Percentiles rank a stretch among this genome's conserved stretches.
These are phyloP conservation scores for Ethmia dodecea DNA, from an alignment of 2,888 invertebrate genomes.

Conservation along the genomic window DNA sequence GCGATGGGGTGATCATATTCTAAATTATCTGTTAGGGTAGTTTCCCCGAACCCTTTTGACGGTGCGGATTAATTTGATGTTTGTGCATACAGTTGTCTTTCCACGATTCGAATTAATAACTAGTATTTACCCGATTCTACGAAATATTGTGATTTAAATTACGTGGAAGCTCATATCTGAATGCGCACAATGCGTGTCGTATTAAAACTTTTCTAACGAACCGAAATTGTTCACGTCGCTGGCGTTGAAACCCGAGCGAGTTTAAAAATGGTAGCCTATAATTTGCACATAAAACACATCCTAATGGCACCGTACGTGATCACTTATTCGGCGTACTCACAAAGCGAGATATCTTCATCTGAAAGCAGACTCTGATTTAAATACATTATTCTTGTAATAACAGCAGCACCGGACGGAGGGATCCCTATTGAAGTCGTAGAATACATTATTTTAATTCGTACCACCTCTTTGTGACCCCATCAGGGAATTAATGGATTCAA, in stretches of 20 bases:
- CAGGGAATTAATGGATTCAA: conserved; percentile 75
- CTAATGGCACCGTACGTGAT: conserved; percentile 73
- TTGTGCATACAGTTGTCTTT: conserved; percentile 48
- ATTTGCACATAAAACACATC: conserved; percentile 77
- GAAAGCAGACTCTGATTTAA: conserved; percentile 74
- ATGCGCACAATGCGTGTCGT: conserved; percentile 26
- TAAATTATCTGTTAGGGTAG: conserved; percentile 70
- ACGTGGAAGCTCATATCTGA: conserved; percentile 13
- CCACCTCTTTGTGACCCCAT: conserved; percentile 76
- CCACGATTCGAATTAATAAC: conserved; percentile 57
- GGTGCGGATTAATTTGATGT: conserved; percentile 64
- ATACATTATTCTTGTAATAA: conserved; percentile 77
- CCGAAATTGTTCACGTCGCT: conserved; percentile 50
- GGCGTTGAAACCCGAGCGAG: conserved; percentile 46
- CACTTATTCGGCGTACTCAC: conserved; percentile 67
- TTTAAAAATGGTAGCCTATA: conserved; percentile 73
- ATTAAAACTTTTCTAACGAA: conserved; percentile 68
- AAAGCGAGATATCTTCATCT: conserved; percentile 71
- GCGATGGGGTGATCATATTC: conserved; percentile 69
- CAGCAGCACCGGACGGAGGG: conserved; percentile 69
- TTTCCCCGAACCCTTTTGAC: conserved; percentile 60
- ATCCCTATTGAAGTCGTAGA: conserved; percentile 71
- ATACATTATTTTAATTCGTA: conserved; percentile 77
- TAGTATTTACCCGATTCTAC: conserved; percentile 11
- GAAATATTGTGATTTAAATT: conserved; percentile 10